Evolutionary conservation across 2,113 vertebrate genomes (phyloP).

Genomic region (Cyphomyrus discorhynchus): DNA sequence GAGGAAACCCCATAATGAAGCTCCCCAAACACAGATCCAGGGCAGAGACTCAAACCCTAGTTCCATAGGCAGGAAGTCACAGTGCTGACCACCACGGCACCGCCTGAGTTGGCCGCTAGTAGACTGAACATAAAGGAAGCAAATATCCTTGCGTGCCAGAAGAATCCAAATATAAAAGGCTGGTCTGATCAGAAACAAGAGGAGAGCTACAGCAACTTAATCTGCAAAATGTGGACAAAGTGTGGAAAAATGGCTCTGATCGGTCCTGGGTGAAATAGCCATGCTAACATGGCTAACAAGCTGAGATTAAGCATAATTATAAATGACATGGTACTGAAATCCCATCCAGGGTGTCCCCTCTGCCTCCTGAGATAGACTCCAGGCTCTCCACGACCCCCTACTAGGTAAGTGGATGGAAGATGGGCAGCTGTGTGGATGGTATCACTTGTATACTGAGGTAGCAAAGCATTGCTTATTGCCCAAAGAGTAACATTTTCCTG

Average conservation of each 20-base stretch:
- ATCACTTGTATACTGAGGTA: neutral
- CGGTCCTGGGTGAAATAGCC: neutral
- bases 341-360: neutral
- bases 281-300: neutral
- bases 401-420: neutral
- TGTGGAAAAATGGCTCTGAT: neutral
- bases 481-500: neutral
- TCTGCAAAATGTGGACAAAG: neutral
- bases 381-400: neutral
- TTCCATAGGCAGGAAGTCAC: neutral
- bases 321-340: neutral
- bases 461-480: neutral
- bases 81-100: neutral
- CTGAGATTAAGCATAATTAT: neutral
- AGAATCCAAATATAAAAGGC: neutral
- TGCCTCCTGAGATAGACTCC: neutral
- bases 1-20: neutral
- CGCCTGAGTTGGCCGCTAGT: too few species aligned
- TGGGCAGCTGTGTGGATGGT: neutral
- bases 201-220: neutral
- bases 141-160: neutral
- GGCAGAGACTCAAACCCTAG: neutral
- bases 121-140: neutral
- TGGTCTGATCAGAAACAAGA: neutral
- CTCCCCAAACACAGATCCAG: neutral